Evolutionary conservation across 1,140 invertebrate species (phyloP).

Genomic region (Helicorthomorpha holstii): DNA sequence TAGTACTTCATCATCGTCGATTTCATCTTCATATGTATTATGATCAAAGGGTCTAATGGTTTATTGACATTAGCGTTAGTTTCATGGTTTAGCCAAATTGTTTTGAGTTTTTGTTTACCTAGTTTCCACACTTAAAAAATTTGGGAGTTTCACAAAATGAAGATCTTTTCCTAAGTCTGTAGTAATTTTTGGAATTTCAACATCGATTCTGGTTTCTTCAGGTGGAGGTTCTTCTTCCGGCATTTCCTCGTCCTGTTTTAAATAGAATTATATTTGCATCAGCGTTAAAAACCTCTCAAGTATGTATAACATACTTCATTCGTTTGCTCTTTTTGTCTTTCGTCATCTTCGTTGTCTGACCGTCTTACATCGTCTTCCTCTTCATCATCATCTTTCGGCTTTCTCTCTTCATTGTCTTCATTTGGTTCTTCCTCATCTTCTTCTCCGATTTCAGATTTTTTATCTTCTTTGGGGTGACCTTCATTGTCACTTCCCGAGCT

Average conservation of each 20-base stretch:
- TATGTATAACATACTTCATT: conserved; percentile 12
- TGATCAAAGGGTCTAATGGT: conserved; percentile 65
- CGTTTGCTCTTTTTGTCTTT: background rate
- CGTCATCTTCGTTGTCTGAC: conserved; percentile 2
- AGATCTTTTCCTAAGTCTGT: conserved; percentile 79
- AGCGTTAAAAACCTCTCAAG: too few species aligned
- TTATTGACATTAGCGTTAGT: background rate
- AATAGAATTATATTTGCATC: background rate
- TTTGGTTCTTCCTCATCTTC: background rate
- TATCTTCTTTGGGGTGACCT: background rate
- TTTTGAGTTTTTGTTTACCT: conserved; percentile 16
- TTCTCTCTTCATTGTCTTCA: background rate
- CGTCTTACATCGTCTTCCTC: too few species aligned
- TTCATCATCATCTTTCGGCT: background rate
- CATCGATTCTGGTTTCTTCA: conserved; percentile 91
- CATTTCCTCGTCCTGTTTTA: background rate
- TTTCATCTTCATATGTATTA: conserved; percentile 94
- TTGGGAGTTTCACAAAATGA: conserved; percentile 87
- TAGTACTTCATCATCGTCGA: conserved; percentile 94
- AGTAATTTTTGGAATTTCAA: conserved; percentile 87
- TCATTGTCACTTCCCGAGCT: background rate
- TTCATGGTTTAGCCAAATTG: background rate
- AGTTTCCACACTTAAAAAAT: conserved; percentile 51
- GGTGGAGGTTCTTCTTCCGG: conserved; percentile 50
- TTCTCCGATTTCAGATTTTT: background rate